Evolutionary conservation across 1,140 invertebrate species (phyloP).

Genomic region (Diorhabda elongata): DNA sequence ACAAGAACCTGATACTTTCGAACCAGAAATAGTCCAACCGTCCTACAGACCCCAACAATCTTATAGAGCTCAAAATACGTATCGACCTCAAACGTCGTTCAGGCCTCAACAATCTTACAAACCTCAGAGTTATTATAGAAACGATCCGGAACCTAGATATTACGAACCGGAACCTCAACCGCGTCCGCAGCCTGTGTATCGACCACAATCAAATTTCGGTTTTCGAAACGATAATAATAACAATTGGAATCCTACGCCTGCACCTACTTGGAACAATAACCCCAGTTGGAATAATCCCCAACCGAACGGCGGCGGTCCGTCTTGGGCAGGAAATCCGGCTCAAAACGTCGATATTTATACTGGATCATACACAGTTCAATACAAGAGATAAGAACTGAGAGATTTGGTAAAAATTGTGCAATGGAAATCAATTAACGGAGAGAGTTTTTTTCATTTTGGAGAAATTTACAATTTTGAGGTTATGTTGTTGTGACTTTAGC

Average conservation of each 20-base stretch:
- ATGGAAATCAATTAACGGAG: too few relatives aligned
- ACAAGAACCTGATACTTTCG: constrained; percentile 11
- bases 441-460: too few relatives aligned
- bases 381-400: constrained; percentile 41
- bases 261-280: constrained; percentile 30
- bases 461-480: too few relatives aligned
- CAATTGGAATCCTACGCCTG: constrained; percentile 24
- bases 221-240: constrained; percentile 38
- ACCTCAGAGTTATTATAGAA: constrained; percentile 22
- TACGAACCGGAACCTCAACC: constrained; percentile 29
- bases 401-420: neutral
- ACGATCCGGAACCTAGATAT: constrained; percentile 23
- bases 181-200: constrained; percentile 36
- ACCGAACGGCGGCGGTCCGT: constrained; percentile 33
- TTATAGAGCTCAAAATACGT: constrained; percentile 37
- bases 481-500: too few relatives aligned
- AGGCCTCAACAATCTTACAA: constrained; percentile 27
- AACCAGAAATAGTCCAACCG: constrained; percentile 12
- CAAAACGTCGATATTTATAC: constrained; percentile 61
- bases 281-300: constrained; percentile 41
- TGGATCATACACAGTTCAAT: constrained; percentile 67
- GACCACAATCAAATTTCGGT: constrained; percentile 37
- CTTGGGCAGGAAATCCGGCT: constrained; percentile 57
- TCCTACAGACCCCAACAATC: constrained; percentile 49
- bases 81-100: constrained; percentile 33